Percentiles rank a stretch among this genome's conserved stretches.
Evolutionary conservation across 2,797 vertebrate genomes (phyloP).

Genomic region (Phataginus tetradactyla): DNA sequence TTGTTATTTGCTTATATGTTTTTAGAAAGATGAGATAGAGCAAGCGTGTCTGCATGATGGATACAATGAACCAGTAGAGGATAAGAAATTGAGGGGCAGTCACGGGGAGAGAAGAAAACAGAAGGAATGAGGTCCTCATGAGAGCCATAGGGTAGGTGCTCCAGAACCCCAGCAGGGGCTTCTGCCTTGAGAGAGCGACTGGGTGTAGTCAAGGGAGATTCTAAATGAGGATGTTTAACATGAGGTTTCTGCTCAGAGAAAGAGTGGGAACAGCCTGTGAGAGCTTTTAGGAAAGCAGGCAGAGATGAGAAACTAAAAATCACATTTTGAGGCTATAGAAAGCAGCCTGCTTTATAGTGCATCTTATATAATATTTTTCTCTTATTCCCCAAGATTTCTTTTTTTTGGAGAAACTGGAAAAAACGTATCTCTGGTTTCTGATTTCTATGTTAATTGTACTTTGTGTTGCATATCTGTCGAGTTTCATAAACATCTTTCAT

Average conservation of each 20-base stretch:
- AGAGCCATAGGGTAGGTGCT: not conserved
- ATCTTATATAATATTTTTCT: not conserved
- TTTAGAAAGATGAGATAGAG: not conserved
- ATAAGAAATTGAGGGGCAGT: not conserved
- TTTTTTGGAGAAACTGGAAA: not conserved
- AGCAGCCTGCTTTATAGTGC: not conserved
- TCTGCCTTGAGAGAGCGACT: not conserved
- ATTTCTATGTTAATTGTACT: not conserved
- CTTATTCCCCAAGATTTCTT: not conserved
- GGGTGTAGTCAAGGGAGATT: not conserved
- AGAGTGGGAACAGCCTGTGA: not conserved
- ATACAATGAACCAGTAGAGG: not conserved
- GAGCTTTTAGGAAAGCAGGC: not conserved
- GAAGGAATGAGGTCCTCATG: not conserved
- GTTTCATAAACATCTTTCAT: not conserved
- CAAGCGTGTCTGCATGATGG: not conserved
- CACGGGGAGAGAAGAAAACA: not conserved
- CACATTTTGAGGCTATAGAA: not conserved
- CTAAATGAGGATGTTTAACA: not conserved
- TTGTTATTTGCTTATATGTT: not conserved
- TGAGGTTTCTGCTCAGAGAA: not conserved
- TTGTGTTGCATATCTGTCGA: not conserved
- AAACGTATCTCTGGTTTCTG: not conserved
- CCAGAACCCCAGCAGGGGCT: fast-evolving
- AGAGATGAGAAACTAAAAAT: not conserved